Evolutionary conservation across 2,113 vertebrate genomes (phyloP), one percentile per base, ranked within the genome.

Genomic region (Prunella fulvescens): DNA sequence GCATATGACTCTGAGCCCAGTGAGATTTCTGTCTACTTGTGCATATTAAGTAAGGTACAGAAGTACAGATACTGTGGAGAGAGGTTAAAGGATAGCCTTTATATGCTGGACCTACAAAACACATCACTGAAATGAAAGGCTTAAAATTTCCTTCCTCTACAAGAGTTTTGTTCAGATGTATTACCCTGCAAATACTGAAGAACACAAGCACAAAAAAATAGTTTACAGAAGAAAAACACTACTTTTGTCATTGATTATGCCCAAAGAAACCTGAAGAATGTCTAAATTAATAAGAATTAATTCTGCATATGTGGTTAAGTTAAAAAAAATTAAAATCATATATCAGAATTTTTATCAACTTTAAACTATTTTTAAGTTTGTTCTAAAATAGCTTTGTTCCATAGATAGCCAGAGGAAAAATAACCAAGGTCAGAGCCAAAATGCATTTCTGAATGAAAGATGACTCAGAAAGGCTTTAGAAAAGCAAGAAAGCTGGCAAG

Each of bases 401-500:
- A 62, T 0, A 12, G 26, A 29, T 23, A 84, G 80, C 14, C 48
- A 78, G 31, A 93, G 37, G 22, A 85, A 90, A 81, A 94, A 87
- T 56, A 94, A 90, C 50, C 45, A 87, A 90, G 66, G 53, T 85
- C 92, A 92, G 66, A 93, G 70, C 48, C 73, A 94, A 87, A 18
- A 53, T 67, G 40, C 48, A 72, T 82, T 91, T 90, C 81, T 79
- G 78, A 93, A 96, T 69, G 79, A 88, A 88, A 74, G 45, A 73
- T 69, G 90, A 67, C 40, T 86, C 58, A 76, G 28, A 77, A 73
- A 69, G 39, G 48, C 53, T 72, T 88, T 12, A 76, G 35, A 86
- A 93, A 88, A 65, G 17, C 44, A 91, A 79, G 73, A 54, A 81
- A 94, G 31, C 9, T 83, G 64, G 37, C 76, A 92, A 94, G 62